Percentiles rank a stretch among this genome's conserved stretches.
These are phyloP conservation scores for Hylaeus anthracinus DNA, from an alignment of 1,140 invertebrate genomes.

Conservation along the genomic window DNA sequence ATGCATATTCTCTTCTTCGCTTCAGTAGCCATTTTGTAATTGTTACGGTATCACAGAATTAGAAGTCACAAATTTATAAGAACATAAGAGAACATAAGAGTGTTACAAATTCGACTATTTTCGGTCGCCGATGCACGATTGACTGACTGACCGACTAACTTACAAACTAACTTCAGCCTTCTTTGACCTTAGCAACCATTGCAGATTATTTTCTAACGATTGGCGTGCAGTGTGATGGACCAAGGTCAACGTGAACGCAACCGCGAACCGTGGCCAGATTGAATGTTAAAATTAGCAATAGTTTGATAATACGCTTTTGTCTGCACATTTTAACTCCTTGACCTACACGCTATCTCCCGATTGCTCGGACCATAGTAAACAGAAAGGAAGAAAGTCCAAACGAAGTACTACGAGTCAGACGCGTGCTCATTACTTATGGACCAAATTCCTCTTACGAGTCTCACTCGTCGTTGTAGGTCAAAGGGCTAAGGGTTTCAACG, in stretches of 20 bases:
- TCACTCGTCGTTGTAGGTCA: too few species aligned
- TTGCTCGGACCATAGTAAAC: too few species aligned
- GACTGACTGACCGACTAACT: slow-evolving; percentile 67
- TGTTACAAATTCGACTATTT: slow-evolving; percentile 39
- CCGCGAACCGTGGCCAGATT: slow-evolving; percentile 63
- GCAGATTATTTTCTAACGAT: slow-evolving; percentile 68
- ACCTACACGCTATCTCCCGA: too few species aligned
- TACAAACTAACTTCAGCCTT: slow-evolving; percentile 69
- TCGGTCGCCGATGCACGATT: slow-evolving; percentile 34
- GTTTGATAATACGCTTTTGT: slow-evolving; percentile 66
- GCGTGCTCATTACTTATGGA: too few species aligned
- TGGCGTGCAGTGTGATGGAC: slow-evolving; percentile 72
- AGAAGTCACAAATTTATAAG: not conserved
- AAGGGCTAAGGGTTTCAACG: not conserved
- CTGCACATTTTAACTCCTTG: too few species aligned
- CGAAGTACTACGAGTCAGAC: too few species aligned
- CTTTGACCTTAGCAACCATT: slow-evolving; percentile 73
- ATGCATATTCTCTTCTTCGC: slow-evolving; percentile 83
- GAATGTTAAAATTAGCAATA: slow-evolving; percentile 73
- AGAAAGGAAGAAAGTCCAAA: too few species aligned
- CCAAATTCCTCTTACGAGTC: too few species aligned
- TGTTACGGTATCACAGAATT: not conserved
- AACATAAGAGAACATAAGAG: not conserved
- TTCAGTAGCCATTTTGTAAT: slow-evolving; percentile 50
- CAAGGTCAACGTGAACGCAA: slow-evolving; percentile 68